These are phyloP conservation scores for Fregata magnificens DNA, from an alignment of 2,113 vertebrate genomes.

Conservation along the genomic window DNA sequence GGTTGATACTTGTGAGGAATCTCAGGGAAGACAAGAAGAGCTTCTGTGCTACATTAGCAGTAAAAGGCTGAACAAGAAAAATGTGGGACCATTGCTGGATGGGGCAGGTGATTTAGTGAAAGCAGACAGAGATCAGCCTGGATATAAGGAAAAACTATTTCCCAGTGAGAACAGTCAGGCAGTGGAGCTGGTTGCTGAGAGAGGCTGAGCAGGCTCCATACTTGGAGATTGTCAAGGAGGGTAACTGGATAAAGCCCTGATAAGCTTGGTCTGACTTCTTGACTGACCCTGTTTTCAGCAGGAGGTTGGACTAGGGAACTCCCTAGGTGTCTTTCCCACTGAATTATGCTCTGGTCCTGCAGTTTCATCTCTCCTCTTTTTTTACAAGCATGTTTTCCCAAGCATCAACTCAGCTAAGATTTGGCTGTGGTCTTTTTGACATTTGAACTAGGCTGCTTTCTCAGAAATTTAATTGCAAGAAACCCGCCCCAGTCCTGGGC, in stretches of 20 bases:
- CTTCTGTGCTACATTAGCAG: rapidly evolving
- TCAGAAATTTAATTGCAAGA: neutral
- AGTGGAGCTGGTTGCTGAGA: neutral
- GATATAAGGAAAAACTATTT: neutral
- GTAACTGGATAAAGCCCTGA: neutral
- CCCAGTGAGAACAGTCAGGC: neutral
- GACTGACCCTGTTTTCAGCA: neutral
- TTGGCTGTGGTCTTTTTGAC: neutral
- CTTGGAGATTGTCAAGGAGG: neutral
- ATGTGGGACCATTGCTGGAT: rapidly evolving
- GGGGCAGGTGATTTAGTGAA: neutral
- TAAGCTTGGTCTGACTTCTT: neutral
- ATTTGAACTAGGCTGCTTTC: neutral
- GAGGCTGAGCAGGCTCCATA: neutral
- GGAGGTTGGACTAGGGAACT: neutral
- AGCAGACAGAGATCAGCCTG: neutral
- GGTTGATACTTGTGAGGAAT: neutral
- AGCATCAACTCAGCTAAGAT: neutral
- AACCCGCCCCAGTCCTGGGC: neutral
- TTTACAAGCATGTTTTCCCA: neutral
- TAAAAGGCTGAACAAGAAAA: neutral
- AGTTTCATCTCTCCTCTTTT: neutral
- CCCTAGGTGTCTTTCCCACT: neutral
- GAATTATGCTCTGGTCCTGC: neutral
- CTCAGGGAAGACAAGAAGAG: neutral